Conservation (phyloP, 1,140 invertebrate species). For the Leucophenga varia region DNA sequence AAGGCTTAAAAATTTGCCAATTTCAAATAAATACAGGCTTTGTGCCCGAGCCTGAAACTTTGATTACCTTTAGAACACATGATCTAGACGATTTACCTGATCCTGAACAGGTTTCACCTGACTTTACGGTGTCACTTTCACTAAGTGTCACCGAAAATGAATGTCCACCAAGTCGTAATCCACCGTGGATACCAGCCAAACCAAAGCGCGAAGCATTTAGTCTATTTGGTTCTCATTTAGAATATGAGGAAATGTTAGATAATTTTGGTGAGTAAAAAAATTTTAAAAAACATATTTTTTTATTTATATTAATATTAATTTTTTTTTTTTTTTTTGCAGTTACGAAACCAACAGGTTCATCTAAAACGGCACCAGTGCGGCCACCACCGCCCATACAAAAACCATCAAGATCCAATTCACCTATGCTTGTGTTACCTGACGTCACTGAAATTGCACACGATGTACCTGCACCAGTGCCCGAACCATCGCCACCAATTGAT, state of each 20-base stretch:
- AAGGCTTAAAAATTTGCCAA: constrained; percentile 85
- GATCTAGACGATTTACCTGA: constrained; percentile 80
- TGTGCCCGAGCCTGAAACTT: constrained; percentile 71
- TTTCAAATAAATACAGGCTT: constrained; percentile 89
- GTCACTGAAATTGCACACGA: constrained; percentile 46
- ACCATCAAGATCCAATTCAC: constrained; percentile 27
- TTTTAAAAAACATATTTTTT: neutral
- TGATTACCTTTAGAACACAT: constrained; percentile 71
- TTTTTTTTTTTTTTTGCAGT: constrained; percentile 24
- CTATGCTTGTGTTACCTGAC: constrained; percentile 41
- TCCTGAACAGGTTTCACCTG: constrained; percentile 78
- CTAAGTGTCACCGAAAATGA: constrained; percentile 71
- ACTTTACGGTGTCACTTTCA: constrained; percentile 72
- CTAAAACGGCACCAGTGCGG: neutral
- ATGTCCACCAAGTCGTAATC: constrained; percentile 64
- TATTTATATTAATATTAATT: neutral
- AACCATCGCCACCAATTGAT: constrained; percentile 56
- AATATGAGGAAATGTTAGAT: constrained; percentile 80
- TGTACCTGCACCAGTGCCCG: constrained; percentile 26
- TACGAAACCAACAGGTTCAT: constrained; percentile 34
- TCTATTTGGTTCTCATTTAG: constrained; percentile 77
- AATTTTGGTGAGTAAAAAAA: constrained; percentile 65
- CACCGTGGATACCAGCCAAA: constrained; percentile 75
- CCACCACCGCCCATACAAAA: constrained; percentile 8
- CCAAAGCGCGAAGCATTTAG: constrained; percentile 62